Base-by-base conservation (phyloP, 2,797 vertebrate species). In the Mastacembelus armatus region DNA sequence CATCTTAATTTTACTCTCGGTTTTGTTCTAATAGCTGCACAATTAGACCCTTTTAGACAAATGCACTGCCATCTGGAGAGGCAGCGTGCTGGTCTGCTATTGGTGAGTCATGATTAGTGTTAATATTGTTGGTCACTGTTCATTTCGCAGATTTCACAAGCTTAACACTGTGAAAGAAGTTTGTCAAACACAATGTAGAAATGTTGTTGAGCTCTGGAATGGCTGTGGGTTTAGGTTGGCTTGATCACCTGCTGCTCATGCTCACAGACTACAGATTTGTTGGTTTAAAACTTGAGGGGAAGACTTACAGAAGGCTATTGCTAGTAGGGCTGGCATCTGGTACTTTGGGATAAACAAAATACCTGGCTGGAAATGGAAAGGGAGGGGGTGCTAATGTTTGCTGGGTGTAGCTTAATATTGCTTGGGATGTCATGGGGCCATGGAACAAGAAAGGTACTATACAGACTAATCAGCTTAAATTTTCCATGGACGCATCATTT, bases 61-160 rank as follows among this genome's bases (percentile, higher is more conserved):
- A 87, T 78, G 52, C 68, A 77, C 78, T 49, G 65, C 87, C 81
- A 87, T 87, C 87, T 89, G 81, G 86, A 82, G 74, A 66, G 73
- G 63, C 32, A 21, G 60, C 47, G 69, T 9, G 52, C 70, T 74
- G 68, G 70, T 61, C 67, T 67, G 60, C 58, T 61, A 14, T 57
- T 71, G 64, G 68, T 67, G 51, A 83, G 56, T 84, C 51, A 49
- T 58, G 50, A 77, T 75, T 50, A 56, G 32, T 52, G 56, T 40
- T 82, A 55, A 77, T 77, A 70, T 58, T 42, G 38, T 47, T 43
- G 64, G 58, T 76, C 70, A 69, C 71, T 69, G 63, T 50, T 85
- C 66, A 76, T 79, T 86, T 83, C 30, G 11, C 51, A 63, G 4
- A 66, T 72, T 74, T 54, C 14, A 29, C 32, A 35, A 19, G 15